These are phyloP conservation scores for Sebastiscus tertius DNA, from an alignment of 2,797 vertebrate species.

Conservation along the genomic window DNA sequence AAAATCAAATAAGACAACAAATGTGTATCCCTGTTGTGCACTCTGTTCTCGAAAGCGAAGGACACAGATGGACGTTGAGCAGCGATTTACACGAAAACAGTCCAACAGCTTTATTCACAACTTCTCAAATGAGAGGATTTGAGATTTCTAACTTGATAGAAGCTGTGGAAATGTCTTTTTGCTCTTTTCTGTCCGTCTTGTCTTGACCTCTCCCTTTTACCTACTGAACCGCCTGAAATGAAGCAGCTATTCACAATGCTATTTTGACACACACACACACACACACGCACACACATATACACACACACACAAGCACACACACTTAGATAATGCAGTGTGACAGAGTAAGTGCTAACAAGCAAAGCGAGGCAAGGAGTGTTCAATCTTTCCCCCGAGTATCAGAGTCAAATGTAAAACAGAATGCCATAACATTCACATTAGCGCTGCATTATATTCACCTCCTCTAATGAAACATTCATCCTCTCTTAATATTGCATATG, in stretches of 20 bases:
- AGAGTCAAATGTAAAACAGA: constrained; percentile 37
- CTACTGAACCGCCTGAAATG: constrained; percentile 6
- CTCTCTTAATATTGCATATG: constrained; percentile 55
- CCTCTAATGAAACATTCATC: constrained; percentile 54
- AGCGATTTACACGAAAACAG: neutral
- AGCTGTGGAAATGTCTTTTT: neutral
- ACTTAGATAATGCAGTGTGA: constrained; percentile 26
- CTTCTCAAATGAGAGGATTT: constrained; percentile 2
- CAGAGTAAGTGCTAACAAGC: constrained; percentile 48
- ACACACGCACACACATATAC: neutral
- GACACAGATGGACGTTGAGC: neutral
- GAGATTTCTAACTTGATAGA: neutral
- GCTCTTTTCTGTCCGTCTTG: neutral
- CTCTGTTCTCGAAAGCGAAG: constrained; percentile 2
- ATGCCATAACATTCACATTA: constrained; percentile 34
- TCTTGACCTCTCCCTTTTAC: constrained; percentile 21
- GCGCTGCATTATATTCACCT: constrained; percentile 43
- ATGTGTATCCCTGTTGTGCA: neutral
- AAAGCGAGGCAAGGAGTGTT: constrained; percentile 14
- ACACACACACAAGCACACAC: constrained; percentile 4
- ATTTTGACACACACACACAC: constrained; percentile 6
- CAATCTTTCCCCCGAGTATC: constrained; percentile 22
- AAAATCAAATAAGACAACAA: neutral
- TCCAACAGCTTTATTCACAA: constrained; percentile 12
- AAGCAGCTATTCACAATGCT: neutral